Evolutionary conservation across 2,113 vertebrate genomes (phyloP), one percentile per base, ranked within the genome.

Genomic region (Aegithalos caudatus): DNA sequence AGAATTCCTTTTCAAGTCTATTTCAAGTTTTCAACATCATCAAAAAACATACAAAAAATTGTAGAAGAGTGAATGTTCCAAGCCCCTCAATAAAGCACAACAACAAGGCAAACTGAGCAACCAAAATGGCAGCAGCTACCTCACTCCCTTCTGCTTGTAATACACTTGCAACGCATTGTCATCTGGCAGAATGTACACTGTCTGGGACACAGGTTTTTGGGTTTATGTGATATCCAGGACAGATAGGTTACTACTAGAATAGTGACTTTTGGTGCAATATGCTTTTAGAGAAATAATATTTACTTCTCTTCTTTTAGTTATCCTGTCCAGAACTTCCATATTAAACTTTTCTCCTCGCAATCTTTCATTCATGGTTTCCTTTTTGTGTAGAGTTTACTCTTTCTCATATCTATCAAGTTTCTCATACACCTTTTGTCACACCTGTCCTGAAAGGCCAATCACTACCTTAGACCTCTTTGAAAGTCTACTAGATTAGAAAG

Each of bases 131-230:
- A 61, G 8, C 12, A 69, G 12, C 10, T 50, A 20, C 18, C 7
- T 54, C 9, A 47, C 78, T 78, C 14, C 10, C 8, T 61, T 91
- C 35, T 80, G n/a, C 22, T 77, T 80, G 25, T 48, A 45, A 57
- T 33, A 37, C 2, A 45, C 15, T 44, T 72, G 17, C 38, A 57
- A 38, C 10, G 11, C 0, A 1, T 35, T 42, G 15, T 3, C 3
- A 6, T 48, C 29, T 31, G 14, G 38, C 23, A 25, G 20, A 62
- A 25, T 42, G 10, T 35, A 51, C 7, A 3, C 1, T 47, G 2
- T 48, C 14, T 76, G 22, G 13, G 21, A 24, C 7, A 51, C 10
- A 28, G 25, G 12, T 9, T 51, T 90, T 70, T 61, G 25, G 77
- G 9, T 50, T 86, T 35, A 6, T 80, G 14, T 54, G 14, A 27